Percentiles rank a stretch among this genome's conserved stretches.
Evolutionary conservation across 2,113 vertebrate species (phyloP).

Genomic region (Atractosteus spatula): DNA sequence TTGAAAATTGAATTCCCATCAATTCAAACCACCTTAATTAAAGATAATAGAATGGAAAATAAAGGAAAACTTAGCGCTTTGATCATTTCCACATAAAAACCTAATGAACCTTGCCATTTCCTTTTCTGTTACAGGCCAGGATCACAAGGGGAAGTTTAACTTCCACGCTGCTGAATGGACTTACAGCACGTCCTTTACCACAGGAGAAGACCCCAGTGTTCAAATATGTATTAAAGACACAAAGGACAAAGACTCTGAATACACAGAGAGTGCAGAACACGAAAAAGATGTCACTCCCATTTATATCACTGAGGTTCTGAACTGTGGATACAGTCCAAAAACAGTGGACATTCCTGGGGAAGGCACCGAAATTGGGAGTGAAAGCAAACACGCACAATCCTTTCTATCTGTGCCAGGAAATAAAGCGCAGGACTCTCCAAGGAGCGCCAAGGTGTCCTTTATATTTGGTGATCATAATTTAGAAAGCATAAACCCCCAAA

Average conservation of each 20-base stretch:
- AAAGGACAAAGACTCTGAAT: conserved; percentile 74
- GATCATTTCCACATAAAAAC: not conserved
- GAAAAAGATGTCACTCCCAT: conserved; percentile 76
- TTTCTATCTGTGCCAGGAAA: conserved; percentile 76
- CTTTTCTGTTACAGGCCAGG: conserved; percentile 67
- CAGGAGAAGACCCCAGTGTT: conserved; percentile 74
- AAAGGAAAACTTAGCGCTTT: not conserved
- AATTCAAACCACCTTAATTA: too few species aligned
- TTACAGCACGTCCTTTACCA: conserved; percentile 80
- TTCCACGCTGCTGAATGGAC: conserved; percentile 86
- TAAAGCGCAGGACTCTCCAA: conserved; percentile 82
- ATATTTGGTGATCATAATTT: conserved; percentile 91
- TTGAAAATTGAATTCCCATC: too few species aligned
- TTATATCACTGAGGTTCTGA: conserved; percentile 79
- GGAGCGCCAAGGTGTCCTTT: conserved; percentile 94
- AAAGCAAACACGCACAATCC: conserved; percentile 71
- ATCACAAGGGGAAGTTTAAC: conserved; percentile 77
- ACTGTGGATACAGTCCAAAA: conserved; percentile 69
- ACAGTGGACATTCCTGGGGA: conserved; percentile 63
- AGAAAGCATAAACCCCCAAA: conserved; percentile 80
- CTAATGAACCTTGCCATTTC: conserved; percentile 13
- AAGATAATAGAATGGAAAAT: not conserved
- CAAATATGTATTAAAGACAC: conserved; percentile 75
- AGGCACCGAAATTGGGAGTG: conserved; percentile 66
- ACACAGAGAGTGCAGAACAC: conserved; percentile 68